Evolutionary conservation across 2,888 invertebrate species (phyloP).

Genomic region (Lypha dubia): DNA sequence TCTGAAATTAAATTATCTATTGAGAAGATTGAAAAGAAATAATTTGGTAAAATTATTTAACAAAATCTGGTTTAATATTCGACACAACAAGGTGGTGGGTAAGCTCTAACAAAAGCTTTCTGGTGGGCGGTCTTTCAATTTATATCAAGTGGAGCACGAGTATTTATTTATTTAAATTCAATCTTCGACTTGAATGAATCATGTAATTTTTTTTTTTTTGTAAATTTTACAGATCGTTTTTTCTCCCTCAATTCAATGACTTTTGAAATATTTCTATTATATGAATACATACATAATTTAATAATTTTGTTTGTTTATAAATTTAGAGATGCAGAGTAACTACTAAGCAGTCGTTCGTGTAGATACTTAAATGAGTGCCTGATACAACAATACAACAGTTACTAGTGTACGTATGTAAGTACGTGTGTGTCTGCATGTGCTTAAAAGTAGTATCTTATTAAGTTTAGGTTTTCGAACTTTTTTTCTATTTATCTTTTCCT

Average conservation of each 20-base stretch:
- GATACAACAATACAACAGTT: neutral
- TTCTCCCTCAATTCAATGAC: constrained; percentile 4
- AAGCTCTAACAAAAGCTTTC: too few relatives aligned
- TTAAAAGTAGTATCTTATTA: constrained; percentile 54
- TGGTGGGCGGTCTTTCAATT: too few relatives aligned
- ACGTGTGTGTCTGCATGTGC: constrained; percentile 7
- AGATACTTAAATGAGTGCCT: neutral
- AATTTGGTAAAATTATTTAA: too few relatives aligned
- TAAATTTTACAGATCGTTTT: constrained; percentile 1
- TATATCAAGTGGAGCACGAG: neutral
- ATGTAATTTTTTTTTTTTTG: constrained; percentile 21
- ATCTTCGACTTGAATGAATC: constrained; percentile 14
- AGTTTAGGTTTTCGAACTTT: constrained; percentile 50
- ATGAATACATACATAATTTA: neutral
- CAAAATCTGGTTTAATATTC: too few relatives aligned
- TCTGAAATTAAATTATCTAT: too few relatives aligned
- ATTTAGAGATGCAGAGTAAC: constrained; percentile 15
- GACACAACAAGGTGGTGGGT: too few relatives aligned
- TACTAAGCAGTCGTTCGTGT: neutral
- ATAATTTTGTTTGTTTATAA: neutral
- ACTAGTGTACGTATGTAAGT: neutral
- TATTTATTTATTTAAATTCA: constrained; percentile 9
- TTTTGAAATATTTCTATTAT: constrained; percentile 14
- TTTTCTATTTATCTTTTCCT: constrained; percentile 28
- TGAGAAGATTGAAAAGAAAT: too few relatives aligned